Conservation (phyloP, 2,888 invertebrate species). For the Orchesellides sinensis region DNA sequence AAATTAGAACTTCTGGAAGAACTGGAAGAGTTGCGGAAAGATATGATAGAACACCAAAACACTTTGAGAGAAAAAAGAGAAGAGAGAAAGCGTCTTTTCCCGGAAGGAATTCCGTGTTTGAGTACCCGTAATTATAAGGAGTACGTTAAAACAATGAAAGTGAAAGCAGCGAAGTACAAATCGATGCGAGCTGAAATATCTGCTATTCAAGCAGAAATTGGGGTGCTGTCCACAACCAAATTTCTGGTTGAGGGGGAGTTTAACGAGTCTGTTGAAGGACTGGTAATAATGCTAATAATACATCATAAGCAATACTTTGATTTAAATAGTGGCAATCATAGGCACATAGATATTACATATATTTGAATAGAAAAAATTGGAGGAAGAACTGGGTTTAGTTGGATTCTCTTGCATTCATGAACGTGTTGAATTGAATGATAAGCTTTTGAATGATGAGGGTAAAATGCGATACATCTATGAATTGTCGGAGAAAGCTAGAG, state of each 20-base stretch:
- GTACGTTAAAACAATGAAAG: constrained; percentile 88
- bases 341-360: too few relatives aligned
- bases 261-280: constrained; percentile 79
- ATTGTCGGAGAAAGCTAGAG: constrained; percentile 79
- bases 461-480: constrained; percentile 79
- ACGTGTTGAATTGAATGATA: constrained; percentile 77
- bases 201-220: constrained; percentile 86
- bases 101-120: constrained; percentile 27
- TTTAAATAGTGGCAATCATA: too few relatives aligned
- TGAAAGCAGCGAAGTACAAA: constrained; percentile 87
- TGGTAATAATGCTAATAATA: constrained; percentile 79
- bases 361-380: constrained; percentile 74
- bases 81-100: constrained; percentile 22
- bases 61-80: constrained; percentile 17
- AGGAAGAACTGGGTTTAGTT: constrained; percentile 76
- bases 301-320: too few relatives aligned
- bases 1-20: constrained; percentile 79
- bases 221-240: constrained; percentile 85
- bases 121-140: constrained; percentile 83
- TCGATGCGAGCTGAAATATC: constrained; percentile 86
- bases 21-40: constrained; percentile 81
- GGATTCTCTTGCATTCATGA: constrained; percentile 80
- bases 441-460: constrained; percentile 77
- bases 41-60: constrained; percentile 43
- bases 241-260: constrained; percentile 82